phyloP scores from a whole-genome alignment of 2,797 vertebrate species.

The Morelia viridis region DNA sequence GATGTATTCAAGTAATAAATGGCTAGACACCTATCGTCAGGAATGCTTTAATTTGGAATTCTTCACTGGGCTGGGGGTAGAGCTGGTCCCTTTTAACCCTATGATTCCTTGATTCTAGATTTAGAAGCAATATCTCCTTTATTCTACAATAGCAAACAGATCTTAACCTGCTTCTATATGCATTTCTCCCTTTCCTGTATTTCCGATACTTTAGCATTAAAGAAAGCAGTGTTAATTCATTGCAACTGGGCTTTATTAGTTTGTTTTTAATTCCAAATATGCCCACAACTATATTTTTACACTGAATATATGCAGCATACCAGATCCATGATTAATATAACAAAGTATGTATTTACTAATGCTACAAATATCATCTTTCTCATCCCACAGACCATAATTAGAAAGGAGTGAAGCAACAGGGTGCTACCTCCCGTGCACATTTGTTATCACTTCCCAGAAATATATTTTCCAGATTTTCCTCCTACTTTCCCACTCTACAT shows the following conservation, averaged over 20 bases:
- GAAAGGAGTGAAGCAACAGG: neutral
- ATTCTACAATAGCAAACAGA: neutral
- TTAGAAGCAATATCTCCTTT: neutral
- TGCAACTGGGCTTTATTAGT: neutral
- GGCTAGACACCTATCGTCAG: neutral
- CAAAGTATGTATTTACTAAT: neutral
- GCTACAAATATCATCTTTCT: neutral
- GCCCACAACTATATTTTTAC: neutral
- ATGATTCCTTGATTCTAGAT: neutral
- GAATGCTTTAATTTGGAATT: neutral
- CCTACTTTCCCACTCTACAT: neutral
- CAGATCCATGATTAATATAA: neutral
- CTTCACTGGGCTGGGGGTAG: neutral
- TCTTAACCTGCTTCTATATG: neutral
- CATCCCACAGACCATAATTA: neutral
- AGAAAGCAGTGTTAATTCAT: neutral
- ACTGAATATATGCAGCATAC: neutral
- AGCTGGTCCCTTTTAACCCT: neutral
- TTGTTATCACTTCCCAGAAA: neutral
- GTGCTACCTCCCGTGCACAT: neutral
- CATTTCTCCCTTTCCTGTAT: neutral
- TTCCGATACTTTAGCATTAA: neutral
- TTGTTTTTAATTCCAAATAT: neutral
- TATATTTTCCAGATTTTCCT: neutral
- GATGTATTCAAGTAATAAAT: neutral